Base-by-base conservation (phyloP, 2,797 vertebrate species). In the Calcarius lapponicus region DNA sequence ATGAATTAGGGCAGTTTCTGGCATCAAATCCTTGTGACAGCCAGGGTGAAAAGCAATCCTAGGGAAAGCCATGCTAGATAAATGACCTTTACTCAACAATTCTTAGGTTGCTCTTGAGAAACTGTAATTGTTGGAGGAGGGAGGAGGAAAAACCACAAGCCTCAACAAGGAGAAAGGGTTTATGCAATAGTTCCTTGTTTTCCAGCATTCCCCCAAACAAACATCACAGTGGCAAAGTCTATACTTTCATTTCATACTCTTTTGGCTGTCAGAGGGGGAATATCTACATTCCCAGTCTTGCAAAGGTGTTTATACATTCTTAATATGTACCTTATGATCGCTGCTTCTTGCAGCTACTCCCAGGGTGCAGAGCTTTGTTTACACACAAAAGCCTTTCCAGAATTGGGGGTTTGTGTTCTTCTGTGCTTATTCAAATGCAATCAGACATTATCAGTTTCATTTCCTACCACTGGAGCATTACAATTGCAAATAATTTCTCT, bases 101-200 rank as follows among this genome's bases (percentile, higher is more conserved):
- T 84, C 82, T 94, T 88, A 88, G 81, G 90, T 80, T 86, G 40
- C 60, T 93, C 94, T 94, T 93, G 94, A 92, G 91, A 95, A 96
- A 93, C 85, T 90, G 58, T 80, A 85, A 93, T 95, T 93, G 88
- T 67, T 92, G 70, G 66, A 93, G 62, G 36, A 94, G 45, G 80
- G 87, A 92, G 87, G 72, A 86, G 38, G 42, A 81, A 26, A 90
- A 94, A 96, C 83, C 95, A 94, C 90, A 95, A 86, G 90, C 67
- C 80, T 94, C 83, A 82, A 71, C 53, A 92, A 94, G 86, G 88
- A 92, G 86, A 90, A 95, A 86, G 42, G 36, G 54, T 95, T 92
- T 94, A 93, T 16, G 53, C 91, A 96, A 88, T 20, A 85, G 53
- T 22, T 93, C 83, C 86, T 93, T 88, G 78, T 94, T 92, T 93